Base-by-base conservation (phyloP, 2,797 vertebrate species). In the Enteromius mattozi region DNA sequence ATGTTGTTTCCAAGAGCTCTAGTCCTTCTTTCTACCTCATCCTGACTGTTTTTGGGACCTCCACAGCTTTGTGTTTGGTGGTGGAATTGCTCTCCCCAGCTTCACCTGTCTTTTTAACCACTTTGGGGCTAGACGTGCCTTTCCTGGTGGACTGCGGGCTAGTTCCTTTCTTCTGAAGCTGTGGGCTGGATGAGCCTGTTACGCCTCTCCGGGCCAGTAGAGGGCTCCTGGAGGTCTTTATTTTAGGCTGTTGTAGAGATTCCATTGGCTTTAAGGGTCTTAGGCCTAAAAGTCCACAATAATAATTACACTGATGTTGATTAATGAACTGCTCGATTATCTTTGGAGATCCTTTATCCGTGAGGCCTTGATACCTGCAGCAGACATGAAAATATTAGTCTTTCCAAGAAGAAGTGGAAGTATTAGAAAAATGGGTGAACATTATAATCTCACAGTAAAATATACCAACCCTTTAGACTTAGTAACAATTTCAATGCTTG, bases 351-450 rank as follows among this genome's bases (percentile, higher is more conserved):
- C 95, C 96, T 82, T 90, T 91, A 76, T 97, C 97, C 82, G 97
- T 97, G 85, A 99, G 94, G 80, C 97, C 97, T 92, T 99, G 98
- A 92, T 98, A 99, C 91, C 98, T 99, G 94, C 68, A 93, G 91
- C n/a, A 91, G 7, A 87, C n/a, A 51, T 10, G 5, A 59, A 27
- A 90, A 0, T n/a, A 69, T 61, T 81, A 66, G 49, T 70, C 40
- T 47, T 6, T 8, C 7, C 37, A 51, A 16, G 14, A 54, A n/a
- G 24, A 37, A n/a, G 10, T 51, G 30, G 5, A 66, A 65, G 35
- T 49, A 69, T 45, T 9, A 45, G 24, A 47, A 80, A 79, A 65
- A 65, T 14, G 0, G 3, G 42, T 45, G 37, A 10, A 42, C 1
- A 42, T 10, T n/a, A 16, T 4, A 70, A 47, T 76, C 14, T 77